phyloP scores from a whole-genome alignment of 2,113 vertebrate genomes.

The Cottus gobio region DNA sequence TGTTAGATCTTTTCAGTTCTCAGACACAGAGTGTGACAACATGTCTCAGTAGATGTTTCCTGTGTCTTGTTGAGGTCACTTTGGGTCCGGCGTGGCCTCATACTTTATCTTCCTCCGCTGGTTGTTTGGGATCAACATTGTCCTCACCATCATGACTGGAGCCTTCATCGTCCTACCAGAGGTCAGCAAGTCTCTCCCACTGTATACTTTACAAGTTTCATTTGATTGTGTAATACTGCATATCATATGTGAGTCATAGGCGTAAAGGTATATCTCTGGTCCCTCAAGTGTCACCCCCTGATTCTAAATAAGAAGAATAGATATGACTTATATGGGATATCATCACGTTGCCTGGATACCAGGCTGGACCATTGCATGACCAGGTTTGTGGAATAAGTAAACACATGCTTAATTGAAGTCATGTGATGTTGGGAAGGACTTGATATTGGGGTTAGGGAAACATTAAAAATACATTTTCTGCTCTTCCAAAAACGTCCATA shows the following conservation, averaged over 20 bases:
- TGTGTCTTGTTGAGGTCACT: conserved; percentile 88
- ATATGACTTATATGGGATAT: too few species aligned
- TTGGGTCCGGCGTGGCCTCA: conserved; percentile 97
- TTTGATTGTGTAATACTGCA: background rate
- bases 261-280: background rate
- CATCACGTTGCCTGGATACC: background rate
- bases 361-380: background rate
- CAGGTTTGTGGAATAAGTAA: background rate
- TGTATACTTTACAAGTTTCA: background rate
- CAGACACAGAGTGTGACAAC: background rate
- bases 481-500: background rate
- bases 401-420: background rate
- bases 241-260: background rate
- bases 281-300: background rate
- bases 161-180: conserved; percentile 97
- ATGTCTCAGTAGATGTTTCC: conserved; percentile 15
- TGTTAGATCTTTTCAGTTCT: background rate
- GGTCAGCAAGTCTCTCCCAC: conserved; percentile 80
- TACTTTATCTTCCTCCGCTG: conserved; percentile 99
- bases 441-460: background rate
- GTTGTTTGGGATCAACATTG: conserved; percentile 97
- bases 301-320: background rate
- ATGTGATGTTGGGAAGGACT: too few species aligned
- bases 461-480: background rate
- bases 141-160: conserved; percentile 95